These are phyloP conservation scores for Agelaius tricolor DNA, from an alignment of 2,113 vertebrate species.

Conservation along the genomic window DNA sequence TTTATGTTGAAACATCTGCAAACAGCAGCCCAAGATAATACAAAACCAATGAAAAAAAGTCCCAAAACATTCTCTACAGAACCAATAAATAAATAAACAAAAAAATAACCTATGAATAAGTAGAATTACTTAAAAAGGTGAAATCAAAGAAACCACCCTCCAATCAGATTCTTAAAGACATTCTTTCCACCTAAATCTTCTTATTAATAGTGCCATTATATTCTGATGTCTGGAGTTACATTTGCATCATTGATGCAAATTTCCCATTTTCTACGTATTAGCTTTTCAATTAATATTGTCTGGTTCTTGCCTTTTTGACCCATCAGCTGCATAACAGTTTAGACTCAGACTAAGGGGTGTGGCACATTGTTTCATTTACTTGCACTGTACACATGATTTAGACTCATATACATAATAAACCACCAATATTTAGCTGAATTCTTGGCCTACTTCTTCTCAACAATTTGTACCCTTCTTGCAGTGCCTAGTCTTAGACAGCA, in stretches of 20 bases:
- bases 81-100: neutral
- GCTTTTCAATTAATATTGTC: neutral
- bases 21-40: neutral
- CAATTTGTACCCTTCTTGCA: neutral
- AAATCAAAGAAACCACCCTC: neutral
- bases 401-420: neutral
- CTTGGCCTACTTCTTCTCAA: neutral
- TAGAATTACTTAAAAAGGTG: neutral
- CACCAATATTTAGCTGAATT: neutral
- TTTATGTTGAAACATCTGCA: neutral
- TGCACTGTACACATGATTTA: neutral
- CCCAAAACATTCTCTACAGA: neutral
- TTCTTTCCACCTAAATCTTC: neutral
- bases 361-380: neutral
- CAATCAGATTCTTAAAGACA: neutral
- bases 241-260: neutral
- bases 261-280: neutral
- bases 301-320: neutral
- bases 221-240: neutral
- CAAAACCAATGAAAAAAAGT: neutral
- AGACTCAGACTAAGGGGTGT: neutral
- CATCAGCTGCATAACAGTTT: neutral
- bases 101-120: neutral
- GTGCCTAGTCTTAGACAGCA: neutral
- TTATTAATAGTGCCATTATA: neutral